These are phyloP conservation scores for Procavia capensis DNA, from an alignment of 2,113 vertebrate species.

Conservation along the genomic window DNA sequence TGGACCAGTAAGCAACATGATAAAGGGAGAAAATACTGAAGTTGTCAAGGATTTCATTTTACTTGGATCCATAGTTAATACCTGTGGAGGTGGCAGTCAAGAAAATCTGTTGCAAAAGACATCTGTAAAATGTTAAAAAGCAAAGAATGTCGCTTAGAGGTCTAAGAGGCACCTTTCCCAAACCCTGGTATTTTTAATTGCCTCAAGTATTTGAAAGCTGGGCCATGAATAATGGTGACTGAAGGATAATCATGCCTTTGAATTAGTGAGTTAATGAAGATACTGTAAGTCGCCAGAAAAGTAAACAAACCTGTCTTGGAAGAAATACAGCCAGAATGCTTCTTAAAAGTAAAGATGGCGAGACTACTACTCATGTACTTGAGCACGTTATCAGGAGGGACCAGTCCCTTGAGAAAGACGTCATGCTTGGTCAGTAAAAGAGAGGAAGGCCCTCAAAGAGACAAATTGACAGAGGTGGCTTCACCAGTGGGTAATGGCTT, in stretches of 20 bases:
- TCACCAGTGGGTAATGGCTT: not conserved
- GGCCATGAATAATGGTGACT: not conserved
- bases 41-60: too few relatives aligned
- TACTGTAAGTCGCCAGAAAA: not conserved
- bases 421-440: not conserved
- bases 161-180: not conserved
- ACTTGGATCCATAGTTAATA: too few relatives aligned
- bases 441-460: not conserved
- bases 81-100: too few relatives aligned
- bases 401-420: not conserved
- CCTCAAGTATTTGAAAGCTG: not conserved
- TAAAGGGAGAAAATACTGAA: not conserved
- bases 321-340: not conserved
- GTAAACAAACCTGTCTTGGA: not conserved
- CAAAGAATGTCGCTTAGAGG: not conserved
- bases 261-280: not conserved
- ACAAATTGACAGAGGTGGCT: not conserved
- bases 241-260: not conserved
- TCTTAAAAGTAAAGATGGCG: not conserved
- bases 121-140: too few relatives aligned
- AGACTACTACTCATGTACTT: not conserved
- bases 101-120: not conserved
- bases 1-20: not conserved
- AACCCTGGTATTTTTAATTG: not conserved
- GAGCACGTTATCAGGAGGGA: not conserved